These are phyloP conservation scores for Labeo rohita DNA, from an alignment of 2,113 vertebrate species.

Conservation along the genomic window DNA sequence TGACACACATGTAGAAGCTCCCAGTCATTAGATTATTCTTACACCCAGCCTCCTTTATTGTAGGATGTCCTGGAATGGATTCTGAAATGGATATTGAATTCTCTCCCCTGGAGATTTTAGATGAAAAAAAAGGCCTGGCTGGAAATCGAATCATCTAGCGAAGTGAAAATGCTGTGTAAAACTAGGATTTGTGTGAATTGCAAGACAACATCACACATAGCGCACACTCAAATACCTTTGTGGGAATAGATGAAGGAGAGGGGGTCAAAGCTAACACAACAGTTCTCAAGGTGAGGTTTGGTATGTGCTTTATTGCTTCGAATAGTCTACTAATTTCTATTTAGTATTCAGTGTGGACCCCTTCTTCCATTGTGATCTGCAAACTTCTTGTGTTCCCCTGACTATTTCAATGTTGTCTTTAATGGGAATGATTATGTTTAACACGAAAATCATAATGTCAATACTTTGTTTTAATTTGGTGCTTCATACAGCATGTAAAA, in stretches of 20 bases:
- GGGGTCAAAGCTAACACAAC: conserved; percentile 11
- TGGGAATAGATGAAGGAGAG: background rate
- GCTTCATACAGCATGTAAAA: background rate
- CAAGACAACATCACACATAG: conserved; percentile 52
- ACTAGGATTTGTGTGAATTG: conserved; percentile 62
- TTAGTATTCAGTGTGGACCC: background rate
- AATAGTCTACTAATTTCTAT: background rate
- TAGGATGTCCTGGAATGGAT: conserved; percentile 63
- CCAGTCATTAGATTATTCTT: conserved; percentile 50
- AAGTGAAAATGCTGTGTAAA: conserved; percentile 62
- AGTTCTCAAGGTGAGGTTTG: background rate
- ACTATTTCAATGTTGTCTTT: background rate
- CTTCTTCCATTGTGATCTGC: background rate
- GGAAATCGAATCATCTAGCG: conserved; percentile 68
- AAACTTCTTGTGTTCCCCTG: background rate
- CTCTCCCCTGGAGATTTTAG: conserved; percentile 68
- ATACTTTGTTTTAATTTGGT: background rate
- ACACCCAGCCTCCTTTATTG: conserved; percentile 59
- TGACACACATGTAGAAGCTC: conserved; percentile 56
- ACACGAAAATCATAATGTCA: conserved; percentile 3
- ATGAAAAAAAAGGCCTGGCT: conserved; percentile 63
- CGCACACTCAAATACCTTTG: conserved; percentile 49
- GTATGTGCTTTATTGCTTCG: background rate
- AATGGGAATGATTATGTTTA: background rate
- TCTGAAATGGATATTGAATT: conserved; percentile 71